Base-by-base conservation (phyloP, 2,888 invertebrate genomes). In the Microplitis deprimator region DNA sequence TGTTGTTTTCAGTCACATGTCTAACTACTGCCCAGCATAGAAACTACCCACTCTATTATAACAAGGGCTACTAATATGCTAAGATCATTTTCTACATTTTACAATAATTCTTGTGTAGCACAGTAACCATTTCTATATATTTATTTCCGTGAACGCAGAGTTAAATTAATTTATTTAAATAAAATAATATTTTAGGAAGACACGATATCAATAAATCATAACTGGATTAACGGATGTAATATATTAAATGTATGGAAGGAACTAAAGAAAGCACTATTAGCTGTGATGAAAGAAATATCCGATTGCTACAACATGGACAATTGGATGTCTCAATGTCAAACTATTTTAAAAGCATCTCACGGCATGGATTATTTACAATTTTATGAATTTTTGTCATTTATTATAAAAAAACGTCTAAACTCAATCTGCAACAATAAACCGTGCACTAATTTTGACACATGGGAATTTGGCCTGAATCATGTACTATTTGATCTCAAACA, bases 191-290 rank as follows among this genome's bases (percentile, higher is more conserved):
- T 61, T 5, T 81, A 93, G 93, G 93, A 95, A 79, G 96, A 98
- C 87, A 97, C 98, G 41, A 96, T 99, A 85, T 99, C 99, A 0
- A 93, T 99, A 68, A 99, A 99, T 90, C 99, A 99, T 89, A 99
- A 99, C 89, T 98, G 98, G 96, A 93, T 98, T 77, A 99, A 99
- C 91, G 96, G 94, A 0, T 95, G 96, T 85, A 98, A 98, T 87
- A 91, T 98, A 79, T 89, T 91, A 77, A 89, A 90, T 65, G 93
- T 96, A 84, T 97, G 96, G 95, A 84, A 90, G 0, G 93, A 94
- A 68, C 89, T 98, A 68, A 91, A 92, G 80, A 89, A 90, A 40
- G 93, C 93, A 85, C 91, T 97, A 77, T 74, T 87, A 59, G 92
- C 92, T 73, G 96, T 97, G 3, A 92, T 95, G 90, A 91, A 91